Percentiles rank a stretch among this genome's conserved stretches.
Evolutionary conservation across 2,797 vertebrate genomes (phyloP).

Genomic region (Myoxocephalus aenaeus): DNA sequence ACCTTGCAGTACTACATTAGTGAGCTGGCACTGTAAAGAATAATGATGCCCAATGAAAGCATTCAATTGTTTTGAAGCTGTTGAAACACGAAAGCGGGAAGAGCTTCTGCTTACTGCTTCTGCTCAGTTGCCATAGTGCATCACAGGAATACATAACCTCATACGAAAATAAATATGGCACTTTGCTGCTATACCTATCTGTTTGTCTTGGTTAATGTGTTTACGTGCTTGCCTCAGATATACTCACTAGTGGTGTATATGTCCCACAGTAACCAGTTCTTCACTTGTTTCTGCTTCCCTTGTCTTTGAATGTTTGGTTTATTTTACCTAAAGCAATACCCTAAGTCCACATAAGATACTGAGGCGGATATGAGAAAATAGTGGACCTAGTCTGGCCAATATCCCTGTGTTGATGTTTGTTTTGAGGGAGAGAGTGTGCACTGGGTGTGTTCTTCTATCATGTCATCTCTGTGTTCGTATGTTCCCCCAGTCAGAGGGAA

Average conservation of each 20-base stretch:
- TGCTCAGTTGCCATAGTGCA: neutral
- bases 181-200: neutral
- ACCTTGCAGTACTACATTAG: neutral
- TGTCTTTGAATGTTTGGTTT: constrained; percentile 50
- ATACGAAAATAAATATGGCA: constrained; percentile 3
- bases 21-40: constrained; percentile 9
- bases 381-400: constrained; percentile 47
- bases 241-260: neutral
- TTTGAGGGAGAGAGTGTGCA: constrained; percentile 59
- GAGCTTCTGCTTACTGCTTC: neutral
- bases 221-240: neutral
- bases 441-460: constrained; percentile 59
- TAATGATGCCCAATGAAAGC: neutral
- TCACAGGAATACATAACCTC: neutral
- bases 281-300: constrained; percentile 28
- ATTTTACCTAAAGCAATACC: constrained; percentile 57
- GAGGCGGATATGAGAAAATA: constrained; percentile 72
- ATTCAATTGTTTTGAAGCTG: neutral
- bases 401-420: constrained; percentile 75
- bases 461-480: constrained; percentile 51
- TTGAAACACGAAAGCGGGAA: neutral
- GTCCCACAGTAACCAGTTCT: constrained; percentile 2
- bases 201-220: constrained; percentile 1
- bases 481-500: constrained; percentile 48
- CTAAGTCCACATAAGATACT: constrained; percentile 56